These are phyloP conservation scores for Artemisiospiza belli DNA, from an alignment of 2,113 vertebrate genomes.

Conservation along the genomic window DNA sequence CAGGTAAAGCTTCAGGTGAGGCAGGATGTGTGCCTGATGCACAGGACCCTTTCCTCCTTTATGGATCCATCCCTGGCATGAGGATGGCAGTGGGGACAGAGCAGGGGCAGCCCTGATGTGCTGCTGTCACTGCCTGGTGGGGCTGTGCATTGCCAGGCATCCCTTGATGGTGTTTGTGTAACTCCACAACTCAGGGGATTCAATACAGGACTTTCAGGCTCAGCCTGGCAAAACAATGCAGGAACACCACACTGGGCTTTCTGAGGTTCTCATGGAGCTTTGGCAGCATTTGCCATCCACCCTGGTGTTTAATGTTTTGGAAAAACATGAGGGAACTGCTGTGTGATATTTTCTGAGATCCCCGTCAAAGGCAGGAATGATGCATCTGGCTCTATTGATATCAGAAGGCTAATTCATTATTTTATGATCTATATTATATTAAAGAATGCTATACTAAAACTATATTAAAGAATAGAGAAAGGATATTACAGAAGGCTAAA, in stretches of 20 bases:
- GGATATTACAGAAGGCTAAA: too few relatives aligned
- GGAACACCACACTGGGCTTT: background rate
- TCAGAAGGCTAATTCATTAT: too few relatives aligned
- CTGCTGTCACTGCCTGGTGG: background rate
- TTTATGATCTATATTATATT: too few relatives aligned
- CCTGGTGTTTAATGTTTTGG: background rate
- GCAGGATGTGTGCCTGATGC: background rate
- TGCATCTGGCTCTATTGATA: too few relatives aligned
- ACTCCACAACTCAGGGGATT: background rate
- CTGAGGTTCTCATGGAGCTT: background rate
- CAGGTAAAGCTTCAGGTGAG: background rate
- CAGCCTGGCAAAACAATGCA: background rate
- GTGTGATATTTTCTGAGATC: too few relatives aligned
- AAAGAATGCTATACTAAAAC: too few relatives aligned
- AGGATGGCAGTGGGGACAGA: background rate
- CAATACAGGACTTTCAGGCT: background rate
- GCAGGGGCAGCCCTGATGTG: background rate
- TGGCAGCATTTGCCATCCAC: background rate
- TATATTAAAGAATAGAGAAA: too few relatives aligned
- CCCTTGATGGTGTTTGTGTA: background rate
- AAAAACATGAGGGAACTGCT: background rate
- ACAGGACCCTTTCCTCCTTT: background rate
- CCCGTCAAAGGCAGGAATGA: too few relatives aligned
- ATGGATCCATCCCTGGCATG: background rate
- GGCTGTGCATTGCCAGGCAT: background rate